Conservation (phyloP, 2,113 vertebrate genomes). For the Chaetops frenatus region DNA sequence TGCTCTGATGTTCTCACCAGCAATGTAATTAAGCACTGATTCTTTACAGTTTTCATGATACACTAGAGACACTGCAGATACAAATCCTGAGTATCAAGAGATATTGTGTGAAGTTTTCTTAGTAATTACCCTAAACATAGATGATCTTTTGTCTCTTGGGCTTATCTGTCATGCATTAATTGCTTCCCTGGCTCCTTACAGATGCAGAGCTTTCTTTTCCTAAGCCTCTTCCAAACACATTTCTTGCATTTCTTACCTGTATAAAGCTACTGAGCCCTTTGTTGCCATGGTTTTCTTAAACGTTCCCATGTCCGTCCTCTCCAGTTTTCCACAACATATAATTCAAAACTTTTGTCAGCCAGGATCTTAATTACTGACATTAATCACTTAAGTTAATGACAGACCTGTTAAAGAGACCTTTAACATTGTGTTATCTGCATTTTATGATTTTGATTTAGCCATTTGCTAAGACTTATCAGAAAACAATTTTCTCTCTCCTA, state of each 20-base stretch:
- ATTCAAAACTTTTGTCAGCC: not conserved
- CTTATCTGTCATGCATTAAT: not conserved
- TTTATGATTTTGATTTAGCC: not conserved
- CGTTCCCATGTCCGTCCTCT: not conserved
- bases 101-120: not conserved
- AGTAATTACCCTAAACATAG: not conserved
- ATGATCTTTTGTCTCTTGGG: not conserved
- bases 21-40: not conserved
- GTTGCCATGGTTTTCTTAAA: slow-evolving; percentile 32
- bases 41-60: not conserved
- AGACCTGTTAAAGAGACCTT: not conserved
- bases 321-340: not conserved
- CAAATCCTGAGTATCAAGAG: not conserved
- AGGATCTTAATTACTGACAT: not conserved
- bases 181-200: not conserved
- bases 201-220: not conserved
- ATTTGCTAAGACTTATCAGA: not conserved
- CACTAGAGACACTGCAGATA: not conserved
- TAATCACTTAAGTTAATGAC: not conserved
- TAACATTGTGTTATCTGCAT: not conserved
- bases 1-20: not conserved
- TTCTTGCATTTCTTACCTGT: not conserved
- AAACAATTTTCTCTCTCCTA: not conserved
- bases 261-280: not conserved
- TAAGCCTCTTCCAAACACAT: not conserved